phyloP scores from a whole-genome alignment of 1,140 invertebrate genomes.

The Drosophila watanabei region DNA sequence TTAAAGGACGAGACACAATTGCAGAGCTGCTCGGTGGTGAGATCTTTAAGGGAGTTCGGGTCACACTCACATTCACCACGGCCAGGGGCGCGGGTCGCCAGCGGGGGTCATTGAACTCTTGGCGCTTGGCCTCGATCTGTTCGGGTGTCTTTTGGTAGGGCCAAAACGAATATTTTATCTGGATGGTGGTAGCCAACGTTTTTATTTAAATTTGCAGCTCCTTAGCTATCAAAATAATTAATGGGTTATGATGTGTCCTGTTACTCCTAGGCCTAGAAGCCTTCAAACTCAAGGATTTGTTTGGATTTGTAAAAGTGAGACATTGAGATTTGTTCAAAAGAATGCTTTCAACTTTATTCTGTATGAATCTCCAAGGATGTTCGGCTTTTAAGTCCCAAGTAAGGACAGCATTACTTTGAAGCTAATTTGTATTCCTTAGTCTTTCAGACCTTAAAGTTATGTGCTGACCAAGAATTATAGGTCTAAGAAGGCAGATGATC shows the following conservation, averaged over 20 bases:
- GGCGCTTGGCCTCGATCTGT: conserved; percentile 86
- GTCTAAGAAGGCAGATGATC: too few species aligned
- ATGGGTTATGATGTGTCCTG: conserved; percentile 5
- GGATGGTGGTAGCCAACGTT: conserved; percentile 38
- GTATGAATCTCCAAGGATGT: neutral
- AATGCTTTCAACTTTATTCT: neutral
- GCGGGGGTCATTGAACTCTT: conserved; percentile 87
- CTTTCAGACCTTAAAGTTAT: too few species aligned
- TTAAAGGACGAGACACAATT: conserved; percentile 47
- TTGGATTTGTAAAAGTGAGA: neutral
- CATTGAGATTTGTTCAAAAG: neutral
- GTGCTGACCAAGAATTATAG: neutral
- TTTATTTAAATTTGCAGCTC: neutral
- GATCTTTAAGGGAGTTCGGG: conserved; percentile 26
- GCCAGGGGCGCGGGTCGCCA: conserved; percentile 88
- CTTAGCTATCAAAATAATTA: neutral
- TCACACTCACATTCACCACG: conserved; percentile 89
- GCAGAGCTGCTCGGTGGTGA: conserved; percentile 17
- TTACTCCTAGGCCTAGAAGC: neutral
- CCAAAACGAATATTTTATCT: conserved; percentile 89
- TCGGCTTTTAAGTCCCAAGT: neutral
- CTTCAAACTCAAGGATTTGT: neutral
- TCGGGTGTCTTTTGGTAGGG: conserved; percentile 87
- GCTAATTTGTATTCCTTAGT: neutral
- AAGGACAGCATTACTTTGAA: neutral